Evolutionary conservation across 2,888 invertebrate genomes (phyloP), one percentile per base, ranked within the genome.

Genomic region (Tortrix viridana): DNA sequence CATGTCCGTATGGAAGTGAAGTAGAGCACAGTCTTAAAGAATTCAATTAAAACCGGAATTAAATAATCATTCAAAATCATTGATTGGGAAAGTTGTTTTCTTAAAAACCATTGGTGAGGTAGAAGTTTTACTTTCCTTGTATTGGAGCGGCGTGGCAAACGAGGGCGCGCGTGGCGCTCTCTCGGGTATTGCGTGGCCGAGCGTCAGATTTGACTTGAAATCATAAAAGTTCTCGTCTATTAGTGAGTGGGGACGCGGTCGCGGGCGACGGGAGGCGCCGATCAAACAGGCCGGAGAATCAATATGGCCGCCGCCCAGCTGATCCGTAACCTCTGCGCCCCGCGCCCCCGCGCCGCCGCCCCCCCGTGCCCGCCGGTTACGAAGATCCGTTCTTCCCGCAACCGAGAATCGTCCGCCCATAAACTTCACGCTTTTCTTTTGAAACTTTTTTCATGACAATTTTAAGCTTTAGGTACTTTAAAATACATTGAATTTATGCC

Each of bases 231-330:
- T 90, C 88, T 86, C 86, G 82, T 89, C 86, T 89, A 89, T 89
- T 91, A 91, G 73, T 68, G 67, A 71, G 77, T 77, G 73, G 74
- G 68, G 70, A 66, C 68, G 71, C 70, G 71, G 76, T 76, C 73
- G 80, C 75, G 82, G 77, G 80, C 78, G 82, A 73, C 69, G 80
- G 81, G 84, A 80, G 88, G 85, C 85, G 86, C 88, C 88, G 89
- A 89, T 89, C 90, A 89, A 89, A 89, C 88, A 88, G 89, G 88
- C 88, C 86, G 85, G 87, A 84, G 91, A 91, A 91, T 91, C 91
- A 91, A 91, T 91, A 91, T 90, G 91, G 89, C 89, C 87, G 90
- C 88, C 89, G 87, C 90, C 91, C 89, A 89, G 91, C 91, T 90
- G 91, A 91, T 91, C 90, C 89, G 89, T 86, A 88, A 88, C 89